A percentile compares a stretch with the other conserved stretches of the same genome.
Conservation (phyloP, 2,888 invertebrate genomes). For the Junonia oenone region DNA sequence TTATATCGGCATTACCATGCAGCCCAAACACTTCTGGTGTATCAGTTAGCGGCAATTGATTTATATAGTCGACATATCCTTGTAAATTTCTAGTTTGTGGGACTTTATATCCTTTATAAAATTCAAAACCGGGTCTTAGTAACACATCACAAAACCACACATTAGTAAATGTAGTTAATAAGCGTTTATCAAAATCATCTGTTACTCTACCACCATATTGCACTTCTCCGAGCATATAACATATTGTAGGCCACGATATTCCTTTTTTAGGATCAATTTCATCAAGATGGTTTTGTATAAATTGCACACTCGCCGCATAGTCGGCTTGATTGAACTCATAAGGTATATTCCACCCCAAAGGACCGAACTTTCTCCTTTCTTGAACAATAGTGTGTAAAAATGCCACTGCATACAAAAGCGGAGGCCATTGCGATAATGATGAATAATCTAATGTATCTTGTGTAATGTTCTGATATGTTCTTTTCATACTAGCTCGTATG, state of each 20-base stretch:
- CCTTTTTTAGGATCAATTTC: conserved; percentile 98
- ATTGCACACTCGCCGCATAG: conserved; percentile 96
- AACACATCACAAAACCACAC: conserved; percentile 97
- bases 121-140: conserved; percentile 92
- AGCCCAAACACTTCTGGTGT: conserved; percentile 98
- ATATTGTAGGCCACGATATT: conserved; percentile 97
- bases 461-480: conserved; percentile 93
- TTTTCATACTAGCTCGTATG: conserved; percentile 92
- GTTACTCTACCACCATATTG: conserved; percentile 94
- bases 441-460: conserved; percentile 96
- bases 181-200: conserved; percentile 96
- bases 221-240: conserved; percentile 98
- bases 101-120: conserved; percentile 95
- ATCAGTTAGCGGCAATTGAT: conserved; percentile 89
- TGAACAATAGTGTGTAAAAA: conserved; percentile 97
- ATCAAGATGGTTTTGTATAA: conserved; percentile 97
- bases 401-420: conserved; percentile 94
- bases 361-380: conserved; percentile 96
- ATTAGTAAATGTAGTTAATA: conserved; percentile 94
- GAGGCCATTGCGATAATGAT: conserved; percentile 94
- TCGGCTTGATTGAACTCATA: conserved; percentile 99
- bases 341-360: conserved; percentile 97
- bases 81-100: conserved; percentile 88
- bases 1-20: conserved; percentile 97
- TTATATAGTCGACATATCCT: conserved; percentile 92